phyloP scores from a whole-genome alignment of 2,888 invertebrate species.

The Cataglyphis cursor region DNA sequence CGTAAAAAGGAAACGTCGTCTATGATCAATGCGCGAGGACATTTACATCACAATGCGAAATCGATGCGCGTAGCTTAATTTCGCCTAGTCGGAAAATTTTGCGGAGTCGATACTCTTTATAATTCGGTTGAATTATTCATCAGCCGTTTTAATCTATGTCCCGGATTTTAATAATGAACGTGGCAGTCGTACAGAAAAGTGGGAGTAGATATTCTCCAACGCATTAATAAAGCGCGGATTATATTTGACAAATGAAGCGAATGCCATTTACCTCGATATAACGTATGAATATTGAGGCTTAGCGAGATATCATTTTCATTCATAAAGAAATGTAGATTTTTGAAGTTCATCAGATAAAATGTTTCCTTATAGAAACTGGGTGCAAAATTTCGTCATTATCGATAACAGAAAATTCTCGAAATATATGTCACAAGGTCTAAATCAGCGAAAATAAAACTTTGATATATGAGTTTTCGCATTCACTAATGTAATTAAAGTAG shows the following conservation, averaged over 20 bases:
- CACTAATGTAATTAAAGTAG: neutral
- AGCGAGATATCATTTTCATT: constrained; percentile 41
- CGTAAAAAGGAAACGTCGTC: constrained; percentile 36
- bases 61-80: constrained; percentile 50
- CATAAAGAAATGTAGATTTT: neutral
- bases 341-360: neutral
- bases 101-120: constrained; percentile 46
- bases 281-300: constrained; percentile 23
- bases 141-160: constrained; percentile 50
- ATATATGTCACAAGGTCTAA: neutral
- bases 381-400: neutral
- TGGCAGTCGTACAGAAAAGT: constrained; percentile 11
- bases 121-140: constrained; percentile 56
- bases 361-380: neutral
- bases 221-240: constrained; percentile 49
- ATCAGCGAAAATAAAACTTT: neutral
- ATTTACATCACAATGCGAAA: constrained; percentile 49
- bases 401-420: neutral
- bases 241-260: constrained; percentile 55
- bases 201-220: constrained; percentile 12
- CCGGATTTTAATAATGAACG: constrained; percentile 54
- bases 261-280: constrained; percentile 42
- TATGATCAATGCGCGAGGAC: constrained; percentile 29
- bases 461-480: neutral
- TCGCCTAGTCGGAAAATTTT: constrained; percentile 26